These are phyloP conservation scores for Sesamia nonagrioides DNA, from an alignment of 1,140 invertebrate genomes.

Conservation along the genomic window DNA sequence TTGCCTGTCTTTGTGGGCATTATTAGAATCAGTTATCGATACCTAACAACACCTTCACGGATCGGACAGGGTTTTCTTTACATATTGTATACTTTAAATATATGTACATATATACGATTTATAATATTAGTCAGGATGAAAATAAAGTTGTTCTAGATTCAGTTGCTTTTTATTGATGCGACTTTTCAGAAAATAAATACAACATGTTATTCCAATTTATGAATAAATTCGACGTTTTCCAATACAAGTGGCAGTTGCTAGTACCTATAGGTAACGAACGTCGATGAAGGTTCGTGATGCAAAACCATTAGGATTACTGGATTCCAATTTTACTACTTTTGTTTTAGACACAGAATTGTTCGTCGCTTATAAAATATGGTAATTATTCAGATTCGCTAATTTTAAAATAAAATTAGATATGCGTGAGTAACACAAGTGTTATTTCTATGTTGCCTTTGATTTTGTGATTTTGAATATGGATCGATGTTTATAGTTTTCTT, in stretches of 20 bases:
- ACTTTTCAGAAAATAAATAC: background rate
- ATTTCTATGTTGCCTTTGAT: too few species aligned
- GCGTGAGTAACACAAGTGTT: background rate
- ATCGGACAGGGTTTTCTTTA: too few species aligned
- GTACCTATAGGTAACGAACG: constrained; percentile 32
- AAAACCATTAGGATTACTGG: constrained; percentile 44
- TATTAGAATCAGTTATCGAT: too few species aligned
- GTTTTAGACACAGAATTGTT: constrained; percentile 34
- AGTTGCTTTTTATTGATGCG: background rate
- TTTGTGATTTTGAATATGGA: background rate
- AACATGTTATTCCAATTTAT: background rate
- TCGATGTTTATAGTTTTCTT: background rate
- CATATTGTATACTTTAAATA: too few species aligned
- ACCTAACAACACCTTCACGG: too few species aligned
- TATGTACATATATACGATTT: too few species aligned
- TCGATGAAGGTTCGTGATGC: constrained; percentile 38
- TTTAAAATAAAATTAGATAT: constrained; percentile 4
- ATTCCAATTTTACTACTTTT: constrained; percentile 45
- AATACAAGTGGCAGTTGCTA: constrained; percentile 2
- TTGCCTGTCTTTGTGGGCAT: too few species aligned
- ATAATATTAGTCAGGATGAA: background rate
- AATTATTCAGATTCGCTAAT: constrained; percentile 31
- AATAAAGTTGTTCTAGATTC: constrained; percentile 6
- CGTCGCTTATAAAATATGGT: constrained; percentile 41
- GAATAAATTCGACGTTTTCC: constrained; percentile 5